Percentiles rank a stretch among this genome's conserved stretches.
phyloP scores from a whole-genome alignment of 2,797 vertebrate genomes.

The Pterois miles region DNA sequence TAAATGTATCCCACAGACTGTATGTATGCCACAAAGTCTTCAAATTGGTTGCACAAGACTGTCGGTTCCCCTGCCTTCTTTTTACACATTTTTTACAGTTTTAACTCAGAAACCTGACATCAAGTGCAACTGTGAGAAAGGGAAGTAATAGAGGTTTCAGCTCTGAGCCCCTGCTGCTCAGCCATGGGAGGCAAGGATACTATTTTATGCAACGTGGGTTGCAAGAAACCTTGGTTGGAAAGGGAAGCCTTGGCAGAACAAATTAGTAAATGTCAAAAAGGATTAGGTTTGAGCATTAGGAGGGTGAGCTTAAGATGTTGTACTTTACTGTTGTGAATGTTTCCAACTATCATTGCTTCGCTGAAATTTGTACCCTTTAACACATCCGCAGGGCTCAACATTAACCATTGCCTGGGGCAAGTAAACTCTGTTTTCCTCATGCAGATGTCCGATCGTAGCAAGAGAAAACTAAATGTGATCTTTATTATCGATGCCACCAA shows the following conservation, averaged over 20 bases:
- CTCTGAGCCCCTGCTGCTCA: constrained; percentile 19
- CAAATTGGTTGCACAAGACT: not conserved
- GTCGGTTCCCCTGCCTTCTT: not conserved
- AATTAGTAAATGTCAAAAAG: constrained; percentile 19
- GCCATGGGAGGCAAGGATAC: not conserved
- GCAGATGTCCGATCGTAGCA: too few relatives aligned
- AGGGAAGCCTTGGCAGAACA: constrained; percentile 20
- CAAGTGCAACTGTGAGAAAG: not conserved
- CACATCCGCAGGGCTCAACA: not conserved
- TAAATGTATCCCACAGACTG: not conserved
- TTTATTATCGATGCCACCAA: too few relatives aligned
- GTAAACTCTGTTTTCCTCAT: too few relatives aligned
- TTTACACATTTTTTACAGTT: constrained; percentile 3
- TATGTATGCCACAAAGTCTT: not conserved
- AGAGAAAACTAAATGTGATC: too few relatives aligned
- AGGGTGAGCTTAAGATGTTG: not conserved
- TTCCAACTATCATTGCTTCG: not conserved
- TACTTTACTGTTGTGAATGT: constrained; percentile 15
- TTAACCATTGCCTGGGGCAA: too few relatives aligned
- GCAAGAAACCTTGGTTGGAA: constrained; percentile 1
- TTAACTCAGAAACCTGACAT: constrained; percentile 2
- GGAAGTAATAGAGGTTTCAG: not conserved
- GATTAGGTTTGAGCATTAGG: constrained; percentile 10
- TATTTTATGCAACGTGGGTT: constrained; percentile 30
- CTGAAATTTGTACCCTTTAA: not conserved